These are phyloP conservation scores for Hylaeus anthracinus DNA, from an alignment of 1,140 invertebrate genomes.

Conservation along the genomic window DNA sequence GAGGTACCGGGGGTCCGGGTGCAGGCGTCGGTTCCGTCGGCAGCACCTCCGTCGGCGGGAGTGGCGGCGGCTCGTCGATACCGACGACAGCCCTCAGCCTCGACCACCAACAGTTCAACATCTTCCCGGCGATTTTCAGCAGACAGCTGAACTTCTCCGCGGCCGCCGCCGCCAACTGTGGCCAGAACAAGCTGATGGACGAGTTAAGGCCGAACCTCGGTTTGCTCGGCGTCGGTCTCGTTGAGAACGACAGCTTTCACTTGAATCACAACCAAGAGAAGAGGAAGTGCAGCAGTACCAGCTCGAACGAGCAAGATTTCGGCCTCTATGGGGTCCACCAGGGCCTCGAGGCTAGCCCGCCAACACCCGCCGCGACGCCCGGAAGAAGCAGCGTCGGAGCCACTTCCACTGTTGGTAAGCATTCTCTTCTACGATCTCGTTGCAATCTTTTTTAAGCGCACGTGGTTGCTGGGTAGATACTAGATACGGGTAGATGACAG, in stretches of 20 bases:
- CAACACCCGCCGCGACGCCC: conserved; percentile 84
- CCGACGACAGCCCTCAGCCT: conserved; percentile 81
- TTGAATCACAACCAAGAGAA: conserved; percentile 83
- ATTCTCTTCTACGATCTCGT: too few relatives aligned
- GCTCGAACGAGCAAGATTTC: conserved; percentile 91
- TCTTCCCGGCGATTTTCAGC: conserved; percentile 93
- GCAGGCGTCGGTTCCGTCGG: conserved; percentile 74
- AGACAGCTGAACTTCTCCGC: conserved; percentile 91
- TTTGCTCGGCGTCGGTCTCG: conserved; percentile 87
- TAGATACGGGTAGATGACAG: too few relatives aligned
- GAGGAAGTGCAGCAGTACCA: conserved; percentile 88
- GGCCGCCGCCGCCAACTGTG: conserved; percentile 83
- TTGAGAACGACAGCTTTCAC: conserved; percentile 87
- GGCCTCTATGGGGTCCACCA: conserved; percentile 84
- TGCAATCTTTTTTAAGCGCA: too few relatives aligned
- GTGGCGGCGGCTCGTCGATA: conserved; percentile 64
- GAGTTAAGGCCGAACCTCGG: conserved; percentile 91
- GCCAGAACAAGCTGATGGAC: conserved; percentile 90
- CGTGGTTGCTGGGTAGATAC: too few relatives aligned
- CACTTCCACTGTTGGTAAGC: conserved; percentile 74
- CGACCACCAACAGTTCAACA: conserved; percentile 92
- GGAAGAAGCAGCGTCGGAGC: conserved; percentile 77
- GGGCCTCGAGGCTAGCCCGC: conserved; percentile 76
- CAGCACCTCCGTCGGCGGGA: conserved; percentile 65
- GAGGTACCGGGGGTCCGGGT: conserved; percentile 78